Evolutionary conservation across 2,888 invertebrate genomes (phyloP).

Genomic region (Agriopis leucophaearia): DNA sequence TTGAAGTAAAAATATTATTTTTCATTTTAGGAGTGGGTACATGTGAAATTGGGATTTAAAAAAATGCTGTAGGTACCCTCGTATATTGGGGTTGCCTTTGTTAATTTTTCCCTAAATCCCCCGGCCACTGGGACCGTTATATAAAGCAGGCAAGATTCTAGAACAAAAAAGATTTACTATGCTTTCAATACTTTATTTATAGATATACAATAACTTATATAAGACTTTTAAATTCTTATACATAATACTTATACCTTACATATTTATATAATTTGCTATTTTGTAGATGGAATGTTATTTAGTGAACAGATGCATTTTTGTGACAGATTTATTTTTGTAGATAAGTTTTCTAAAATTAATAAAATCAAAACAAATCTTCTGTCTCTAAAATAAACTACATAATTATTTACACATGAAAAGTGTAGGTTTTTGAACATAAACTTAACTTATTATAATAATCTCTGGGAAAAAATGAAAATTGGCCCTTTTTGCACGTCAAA

Average conservation of each 20-base stretch:
- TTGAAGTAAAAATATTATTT: too few species aligned
- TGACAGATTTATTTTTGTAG: too few species aligned
- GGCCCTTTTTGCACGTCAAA: background rate
- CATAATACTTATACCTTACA: background rate
- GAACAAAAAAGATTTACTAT: background rate
- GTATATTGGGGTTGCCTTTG: too few species aligned
- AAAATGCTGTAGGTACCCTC: too few species aligned
- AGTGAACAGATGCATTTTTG: too few species aligned
- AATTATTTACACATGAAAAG: background rate
- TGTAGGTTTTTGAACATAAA: background rate
- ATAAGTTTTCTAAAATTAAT: too few species aligned
- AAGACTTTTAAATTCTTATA: constrained; percentile 4
- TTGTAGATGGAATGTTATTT: background rate
- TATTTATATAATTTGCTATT: background rate
- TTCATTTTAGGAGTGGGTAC: too few species aligned
- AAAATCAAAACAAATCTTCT: background rate
- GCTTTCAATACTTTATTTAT: constrained; percentile 11
- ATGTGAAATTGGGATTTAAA: too few species aligned
- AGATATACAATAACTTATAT: constrained; percentile 13
- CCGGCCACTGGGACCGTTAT: too few species aligned
- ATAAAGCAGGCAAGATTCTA: too few species aligned
- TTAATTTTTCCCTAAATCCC: too few species aligned
- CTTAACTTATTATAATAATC: background rate
- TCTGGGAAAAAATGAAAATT: too few species aligned
- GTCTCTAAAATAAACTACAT: background rate